These are phyloP conservation scores for Trissolcus japonicus DNA, from an alignment of 2,888 invertebrate species.

Conservation along the genomic window DNA sequence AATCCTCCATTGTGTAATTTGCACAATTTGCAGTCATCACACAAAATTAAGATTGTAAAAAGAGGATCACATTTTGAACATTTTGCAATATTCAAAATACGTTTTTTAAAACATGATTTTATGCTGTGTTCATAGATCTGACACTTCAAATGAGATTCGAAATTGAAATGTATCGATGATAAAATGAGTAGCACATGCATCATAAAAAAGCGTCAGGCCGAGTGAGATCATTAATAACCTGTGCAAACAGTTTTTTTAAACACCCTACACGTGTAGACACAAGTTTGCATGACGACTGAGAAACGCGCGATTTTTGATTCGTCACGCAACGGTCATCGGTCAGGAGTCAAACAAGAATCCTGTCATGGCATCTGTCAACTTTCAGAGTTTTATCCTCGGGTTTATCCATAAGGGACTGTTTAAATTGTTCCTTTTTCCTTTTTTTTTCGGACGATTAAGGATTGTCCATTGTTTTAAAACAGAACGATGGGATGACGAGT, in stretches of 20 bases:
- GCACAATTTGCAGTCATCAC: too few species aligned
- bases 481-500: background rate
- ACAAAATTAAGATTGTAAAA: too few species aligned
- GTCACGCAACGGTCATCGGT: slow-evolving; percentile 51
- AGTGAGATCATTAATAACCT: slow-evolving; percentile 37
- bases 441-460: slow-evolving; percentile 7
- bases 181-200: slow-evolving; percentile 12
- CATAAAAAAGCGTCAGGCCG: background rate
- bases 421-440: slow-evolving; percentile 2
- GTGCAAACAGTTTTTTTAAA: slow-evolving; percentile 44
- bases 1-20: too few species aligned
- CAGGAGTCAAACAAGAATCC: slow-evolving; percentile 40
- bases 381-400: slow-evolving; percentile 28
- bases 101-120: background rate
- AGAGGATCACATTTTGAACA: too few species aligned
- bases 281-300: slow-evolving; percentile 42
- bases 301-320: slow-evolving; percentile 41
- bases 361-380: slow-evolving; percentile 53
- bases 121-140: too few species aligned
- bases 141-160: background rate
- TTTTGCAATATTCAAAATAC: background rate
- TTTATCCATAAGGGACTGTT: slow-evolving; percentile 16
- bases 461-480: slow-evolving; percentile 4
- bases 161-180: background rate
- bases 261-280: slow-evolving; percentile 40